These are phyloP conservation scores for Podilymbus podiceps DNA, from an alignment of 2,113 vertebrate genomes.

Conservation along the genomic window DNA sequence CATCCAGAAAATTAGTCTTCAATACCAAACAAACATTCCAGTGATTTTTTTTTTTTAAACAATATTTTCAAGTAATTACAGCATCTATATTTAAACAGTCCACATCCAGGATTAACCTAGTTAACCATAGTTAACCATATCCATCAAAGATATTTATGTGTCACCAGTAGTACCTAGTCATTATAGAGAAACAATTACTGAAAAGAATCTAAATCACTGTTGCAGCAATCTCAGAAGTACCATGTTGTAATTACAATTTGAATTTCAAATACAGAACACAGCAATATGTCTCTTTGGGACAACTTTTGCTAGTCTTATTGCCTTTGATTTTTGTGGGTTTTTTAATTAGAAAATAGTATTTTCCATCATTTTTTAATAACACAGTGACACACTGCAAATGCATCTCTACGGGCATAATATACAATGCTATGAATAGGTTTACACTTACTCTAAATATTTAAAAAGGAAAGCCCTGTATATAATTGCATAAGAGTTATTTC, in stretches of 20 bases:
- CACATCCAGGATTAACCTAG: not conserved
- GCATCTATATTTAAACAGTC: not conserved
- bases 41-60: not conserved
- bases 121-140: not conserved
- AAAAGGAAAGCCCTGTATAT: not conserved
- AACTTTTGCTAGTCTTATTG: not conserved
- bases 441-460: constrained; percentile 40
- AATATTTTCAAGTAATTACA: not conserved
- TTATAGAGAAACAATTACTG: not conserved
- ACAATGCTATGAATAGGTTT: constrained; percentile 42
- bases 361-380: constrained; percentile 14
- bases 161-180: not conserved
- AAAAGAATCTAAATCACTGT: constrained; percentile 13
- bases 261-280: constrained; percentile 24
- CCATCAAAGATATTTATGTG: not conserved
- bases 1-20: not conserved
- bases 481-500: not conserved
- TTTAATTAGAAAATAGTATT: constrained; percentile 34
- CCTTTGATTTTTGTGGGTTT: not conserved
- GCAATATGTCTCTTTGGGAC: not conserved
- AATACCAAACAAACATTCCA: not conserved
- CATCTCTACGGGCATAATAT: not conserved
- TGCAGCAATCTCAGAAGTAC: not conserved
- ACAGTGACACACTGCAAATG: constrained; percentile 16
- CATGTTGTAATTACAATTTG: constrained; percentile 31